Percentiles rank a stretch among this genome's conserved stretches.
These are phyloP conservation scores for Drosophila trichaetosa DNA, from an alignment of 2,888 invertebrate genomes.

Conservation along the genomic window DNA sequence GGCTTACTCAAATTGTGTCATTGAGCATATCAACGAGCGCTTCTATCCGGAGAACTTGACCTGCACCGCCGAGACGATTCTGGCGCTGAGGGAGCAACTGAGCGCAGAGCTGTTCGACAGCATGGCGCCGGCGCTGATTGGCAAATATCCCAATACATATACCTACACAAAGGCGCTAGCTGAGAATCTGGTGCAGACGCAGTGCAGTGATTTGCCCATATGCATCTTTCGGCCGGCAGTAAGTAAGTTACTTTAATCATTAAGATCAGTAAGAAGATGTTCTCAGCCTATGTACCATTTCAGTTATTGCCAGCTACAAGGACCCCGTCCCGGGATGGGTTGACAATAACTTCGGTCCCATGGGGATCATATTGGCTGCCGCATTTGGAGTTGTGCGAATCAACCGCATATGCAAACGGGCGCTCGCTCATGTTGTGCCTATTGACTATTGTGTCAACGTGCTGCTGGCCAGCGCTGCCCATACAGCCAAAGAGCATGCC, in stretches of 20 bases:
- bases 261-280: not conserved
- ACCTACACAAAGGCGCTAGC: constrained; percentile 90
- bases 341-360: constrained; percentile 89
- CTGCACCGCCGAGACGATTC: constrained; percentile 81
- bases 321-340: constrained; percentile 89
- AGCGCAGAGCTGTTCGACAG: constrained; percentile 82
- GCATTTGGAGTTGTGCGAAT: constrained; percentile 87
- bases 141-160: constrained; percentile 88
- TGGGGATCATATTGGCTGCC: constrained; percentile 85
- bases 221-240: constrained; percentile 90
- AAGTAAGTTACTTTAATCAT: constrained; percentile 82
- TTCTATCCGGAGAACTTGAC: constrained; percentile 83
- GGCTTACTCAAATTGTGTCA: constrained; percentile 88
- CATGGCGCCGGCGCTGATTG: constrained; percentile 74
- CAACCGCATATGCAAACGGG: constrained; percentile 74
- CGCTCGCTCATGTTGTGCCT: constrained; percentile 84
- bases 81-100: constrained; percentile 77
- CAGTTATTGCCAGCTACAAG: constrained; percentile 83
- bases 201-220: constrained; percentile 87
- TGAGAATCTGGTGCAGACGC: constrained; percentile 87
- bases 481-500: constrained; percentile 74
- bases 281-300: not conserved
- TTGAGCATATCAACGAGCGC: constrained; percentile 82
- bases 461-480: constrained; percentile 85
- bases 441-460: constrained; percentile 85